Conservation (phyloP, 1,140 invertebrate species). For the Hyposmocoma kahamanoa region DNA sequence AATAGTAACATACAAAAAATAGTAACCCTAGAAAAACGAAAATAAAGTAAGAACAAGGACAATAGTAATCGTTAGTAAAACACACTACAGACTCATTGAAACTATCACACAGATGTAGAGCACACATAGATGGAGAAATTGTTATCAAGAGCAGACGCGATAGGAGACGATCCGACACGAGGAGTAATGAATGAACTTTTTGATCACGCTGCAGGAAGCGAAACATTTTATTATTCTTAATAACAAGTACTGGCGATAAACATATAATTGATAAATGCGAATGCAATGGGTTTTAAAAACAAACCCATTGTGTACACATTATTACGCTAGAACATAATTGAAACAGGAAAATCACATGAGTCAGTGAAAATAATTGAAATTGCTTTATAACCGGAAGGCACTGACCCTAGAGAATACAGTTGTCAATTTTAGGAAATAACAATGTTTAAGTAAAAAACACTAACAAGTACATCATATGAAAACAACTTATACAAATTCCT, state of each 20-base stretch:
- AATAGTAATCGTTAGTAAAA: constrained; percentile 6
- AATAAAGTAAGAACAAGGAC: constrained; percentile 1
- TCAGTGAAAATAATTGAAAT: too few species aligned
- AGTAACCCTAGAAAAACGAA: too few species aligned
- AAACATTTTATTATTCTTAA: constrained; percentile 14
- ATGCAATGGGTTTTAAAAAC: not conserved
- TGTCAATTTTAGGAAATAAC: too few species aligned
- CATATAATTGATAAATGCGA: not conserved
- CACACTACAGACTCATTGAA: constrained; percentile 14
- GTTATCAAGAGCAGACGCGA: constrained; percentile 31
- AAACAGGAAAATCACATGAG: too few species aligned
- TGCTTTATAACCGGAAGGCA: too few species aligned
- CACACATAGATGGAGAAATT: constrained; percentile 20
- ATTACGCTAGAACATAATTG: too few species aligned
- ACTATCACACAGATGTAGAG: constrained; percentile 14
- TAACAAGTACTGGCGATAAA: not conserved
- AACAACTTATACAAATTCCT: too few species aligned
- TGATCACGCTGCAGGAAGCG: constrained; percentile 19
- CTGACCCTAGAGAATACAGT: too few species aligned
- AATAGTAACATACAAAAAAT: too few species aligned
- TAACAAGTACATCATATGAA: too few species aligned
- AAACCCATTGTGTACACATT: too few species aligned
- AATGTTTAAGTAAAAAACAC: too few species aligned
- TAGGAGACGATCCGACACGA: constrained; percentile 20
- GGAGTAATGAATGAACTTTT: constrained; percentile 34